These are phyloP conservation scores for Gadopsis marmoratus DNA, from an alignment of 2,797 vertebrate species.

Conservation along the genomic window DNA sequence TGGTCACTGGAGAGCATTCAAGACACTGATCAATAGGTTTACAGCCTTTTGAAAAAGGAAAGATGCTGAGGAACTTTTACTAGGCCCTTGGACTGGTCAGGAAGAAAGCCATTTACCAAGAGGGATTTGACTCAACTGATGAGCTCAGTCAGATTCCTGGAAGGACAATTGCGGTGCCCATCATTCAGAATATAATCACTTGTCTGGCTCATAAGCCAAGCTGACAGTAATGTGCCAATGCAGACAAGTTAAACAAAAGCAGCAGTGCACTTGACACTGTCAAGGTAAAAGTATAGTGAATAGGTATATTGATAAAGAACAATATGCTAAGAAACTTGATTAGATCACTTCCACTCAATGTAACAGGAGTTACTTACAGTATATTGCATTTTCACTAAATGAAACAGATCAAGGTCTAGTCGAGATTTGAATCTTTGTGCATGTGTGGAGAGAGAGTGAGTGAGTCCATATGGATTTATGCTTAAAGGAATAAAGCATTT, in stretches of 20 bases:
- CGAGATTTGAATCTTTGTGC: background rate
- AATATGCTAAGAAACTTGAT: background rate
- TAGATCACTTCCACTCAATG: background rate
- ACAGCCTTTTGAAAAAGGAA: slow-evolving; percentile 49
- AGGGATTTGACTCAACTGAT: slow-evolving; percentile 38
- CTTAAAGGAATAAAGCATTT: background rate
- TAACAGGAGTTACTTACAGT: background rate
- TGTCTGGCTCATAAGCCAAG: background rate
- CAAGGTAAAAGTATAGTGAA: background rate
- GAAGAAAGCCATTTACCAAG: slow-evolving; percentile 46
- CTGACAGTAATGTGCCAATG: background rate
- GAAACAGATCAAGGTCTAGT: slow-evolving; percentile 5
- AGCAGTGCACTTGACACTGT: background rate
- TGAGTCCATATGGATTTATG: background rate
- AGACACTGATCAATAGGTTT: slow-evolving; percentile 55
- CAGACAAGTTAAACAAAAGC: slow-evolving; percentile 5
- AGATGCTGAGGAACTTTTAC: slow-evolving; percentile 53
- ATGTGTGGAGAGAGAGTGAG: background rate
- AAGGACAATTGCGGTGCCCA: slow-evolving; percentile 18
- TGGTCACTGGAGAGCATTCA: slow-evolving; percentile 51
- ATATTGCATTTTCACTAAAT: background rate
- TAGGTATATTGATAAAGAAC: background rate
- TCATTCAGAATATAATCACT: slow-evolving; percentile 38
- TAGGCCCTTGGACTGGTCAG: slow-evolving; percentile 21
- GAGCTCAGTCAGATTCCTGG: slow-evolving; percentile 48